Evolutionary conservation across 2,797 vertebrate species (phyloP).

Genomic region (Tapera naevia): DNA sequence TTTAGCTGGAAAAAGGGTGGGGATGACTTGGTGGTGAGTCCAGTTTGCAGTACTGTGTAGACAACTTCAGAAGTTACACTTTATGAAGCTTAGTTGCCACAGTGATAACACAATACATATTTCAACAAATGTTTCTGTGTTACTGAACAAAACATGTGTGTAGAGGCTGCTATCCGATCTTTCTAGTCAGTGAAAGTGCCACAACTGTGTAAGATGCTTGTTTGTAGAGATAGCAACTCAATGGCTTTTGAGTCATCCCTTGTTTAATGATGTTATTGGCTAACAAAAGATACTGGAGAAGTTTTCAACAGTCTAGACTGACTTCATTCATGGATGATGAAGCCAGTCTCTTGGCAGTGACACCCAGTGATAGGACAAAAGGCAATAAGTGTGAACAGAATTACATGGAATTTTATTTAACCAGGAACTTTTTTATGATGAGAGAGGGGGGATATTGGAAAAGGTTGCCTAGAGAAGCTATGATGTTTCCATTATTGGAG

Average conservation of each 20-base stretch:
- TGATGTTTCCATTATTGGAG: background rate
- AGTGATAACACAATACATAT: background rate
- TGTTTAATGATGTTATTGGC: background rate
- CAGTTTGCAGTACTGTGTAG: background rate
- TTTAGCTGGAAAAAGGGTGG: background rate
- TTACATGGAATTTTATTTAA: background rate
- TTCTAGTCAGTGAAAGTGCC: background rate
- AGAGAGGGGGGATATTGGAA: background rate
- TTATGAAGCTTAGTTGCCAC: background rate
- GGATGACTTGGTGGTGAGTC: background rate
- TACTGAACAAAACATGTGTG: background rate
- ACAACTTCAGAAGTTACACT: background rate
- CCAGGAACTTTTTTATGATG: accelerated
- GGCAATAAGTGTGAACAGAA: background rate
- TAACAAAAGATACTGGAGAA: background rate
- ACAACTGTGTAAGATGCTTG: background rate
- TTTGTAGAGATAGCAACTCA: background rate
- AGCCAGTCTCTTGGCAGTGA: background rate
- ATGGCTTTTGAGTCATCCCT: background rate
- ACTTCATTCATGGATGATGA: background rate
- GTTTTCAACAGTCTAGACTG: background rate
- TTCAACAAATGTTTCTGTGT: background rate
- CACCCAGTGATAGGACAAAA: background rate
- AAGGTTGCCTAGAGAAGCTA: background rate
- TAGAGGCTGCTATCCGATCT: background rate